Evolutionary conservation across 2,888 invertebrate species (phyloP).

Genomic region (Abscondita cerata): DNA sequence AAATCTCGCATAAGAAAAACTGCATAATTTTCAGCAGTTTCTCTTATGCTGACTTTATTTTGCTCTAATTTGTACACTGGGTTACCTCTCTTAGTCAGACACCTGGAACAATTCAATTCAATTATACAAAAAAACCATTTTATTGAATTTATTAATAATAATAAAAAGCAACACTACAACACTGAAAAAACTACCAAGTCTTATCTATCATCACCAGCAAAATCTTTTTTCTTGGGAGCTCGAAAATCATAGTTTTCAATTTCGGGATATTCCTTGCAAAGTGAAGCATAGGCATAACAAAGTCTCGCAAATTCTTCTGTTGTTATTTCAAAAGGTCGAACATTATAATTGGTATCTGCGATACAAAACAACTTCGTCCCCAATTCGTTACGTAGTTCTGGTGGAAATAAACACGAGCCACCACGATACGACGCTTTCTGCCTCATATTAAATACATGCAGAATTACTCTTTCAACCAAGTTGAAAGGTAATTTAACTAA

Average conservation of each 20-base stretch:
- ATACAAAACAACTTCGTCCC: constrained; percentile 68
- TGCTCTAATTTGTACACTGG: no score
- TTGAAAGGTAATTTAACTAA: constrained; percentile 76
- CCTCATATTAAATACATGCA: constrained; percentile 86
- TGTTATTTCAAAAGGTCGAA: constrained; percentile 75
- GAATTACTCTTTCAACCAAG: constrained; percentile 86
- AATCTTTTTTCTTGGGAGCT: constrained; percentile 53
- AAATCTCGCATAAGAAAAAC: no score
- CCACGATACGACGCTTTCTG: constrained; percentile 82
- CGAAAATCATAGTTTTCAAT: constrained; percentile 74
- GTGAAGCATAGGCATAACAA: constrained; percentile 77
- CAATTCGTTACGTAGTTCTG: constrained; percentile 69
- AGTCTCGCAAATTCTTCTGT: constrained; percentile 81
- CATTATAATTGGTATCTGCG: constrained; percentile 74
- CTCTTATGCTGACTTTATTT: no score
- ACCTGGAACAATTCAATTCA: no score
- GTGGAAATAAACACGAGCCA: constrained; percentile 78
- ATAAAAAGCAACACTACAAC: neutral
- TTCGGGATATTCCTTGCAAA: constrained; percentile 72
- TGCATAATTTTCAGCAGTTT: no score
- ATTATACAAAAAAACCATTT: no score
- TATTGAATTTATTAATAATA: neutral
- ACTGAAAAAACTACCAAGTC: neutral
- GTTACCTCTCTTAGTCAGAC: no score
- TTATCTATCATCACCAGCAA: constrained; percentile 11